These are phyloP conservation scores for Oryctes rhinoceros DNA, from an alignment of 1,140 invertebrate genomes.

Conservation along the genomic window DNA sequence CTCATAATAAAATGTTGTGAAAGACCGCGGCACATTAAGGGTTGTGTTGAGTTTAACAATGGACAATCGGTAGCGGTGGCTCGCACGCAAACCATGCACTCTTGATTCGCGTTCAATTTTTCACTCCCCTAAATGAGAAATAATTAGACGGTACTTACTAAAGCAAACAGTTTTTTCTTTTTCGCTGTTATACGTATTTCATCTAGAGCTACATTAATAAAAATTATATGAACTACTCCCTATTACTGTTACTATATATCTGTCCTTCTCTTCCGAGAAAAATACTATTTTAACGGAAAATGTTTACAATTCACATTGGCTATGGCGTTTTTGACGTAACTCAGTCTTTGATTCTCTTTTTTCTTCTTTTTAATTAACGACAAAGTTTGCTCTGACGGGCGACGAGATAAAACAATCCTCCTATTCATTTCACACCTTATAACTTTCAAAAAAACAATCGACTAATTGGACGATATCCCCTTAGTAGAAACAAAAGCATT, in stretches of 20 bases:
- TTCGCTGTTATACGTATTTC: too few relatives aligned
- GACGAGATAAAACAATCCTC: background rate
- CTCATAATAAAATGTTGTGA: conserved; percentile 6
- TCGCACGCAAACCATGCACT: conserved; percentile 11
- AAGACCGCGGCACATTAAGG: conserved; percentile 7
- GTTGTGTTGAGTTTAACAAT: conserved; percentile 23
- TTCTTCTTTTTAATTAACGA: background rate
- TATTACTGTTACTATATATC: too few relatives aligned
- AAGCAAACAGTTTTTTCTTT: conserved; percentile 4
- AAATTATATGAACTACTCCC: too few relatives aligned
- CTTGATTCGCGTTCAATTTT: conserved; percentile 6
- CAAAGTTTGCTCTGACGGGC: background rate
- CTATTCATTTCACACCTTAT: background rate
- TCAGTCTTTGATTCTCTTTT: too few relatives aligned
- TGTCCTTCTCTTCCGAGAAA: too few relatives aligned
- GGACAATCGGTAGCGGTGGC: background rate
- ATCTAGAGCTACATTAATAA: too few relatives aligned
- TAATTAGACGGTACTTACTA: background rate
- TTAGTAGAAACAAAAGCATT: background rate
- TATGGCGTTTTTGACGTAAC: too few relatives aligned
- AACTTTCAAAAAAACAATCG: background rate
- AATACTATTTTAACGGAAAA: too few relatives aligned
- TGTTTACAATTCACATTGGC: too few relatives aligned
- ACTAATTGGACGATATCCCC: background rate
- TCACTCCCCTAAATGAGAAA: background rate